phyloP scores from a whole-genome alignment of 2,888 invertebrate genomes.

The Tetropium fuscum region DNA sequence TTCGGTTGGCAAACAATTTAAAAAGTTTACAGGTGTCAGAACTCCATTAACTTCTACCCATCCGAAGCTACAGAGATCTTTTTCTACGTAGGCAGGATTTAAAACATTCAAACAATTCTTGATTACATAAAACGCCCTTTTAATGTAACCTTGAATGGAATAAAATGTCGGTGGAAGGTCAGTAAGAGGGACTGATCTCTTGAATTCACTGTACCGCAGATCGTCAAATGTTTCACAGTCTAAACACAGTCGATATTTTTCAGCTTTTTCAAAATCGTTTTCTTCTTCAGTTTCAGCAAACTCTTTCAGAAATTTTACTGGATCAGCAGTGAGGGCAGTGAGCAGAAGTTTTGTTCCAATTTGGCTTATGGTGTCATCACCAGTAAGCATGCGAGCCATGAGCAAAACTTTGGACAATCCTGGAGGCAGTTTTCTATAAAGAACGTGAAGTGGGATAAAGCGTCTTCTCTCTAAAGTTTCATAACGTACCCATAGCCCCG shows the following conservation, averaged over 20 bases:
- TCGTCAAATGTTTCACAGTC: not conserved
- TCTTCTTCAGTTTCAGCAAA: conserved; percentile 1
- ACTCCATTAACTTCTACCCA: conserved; percentile 2
- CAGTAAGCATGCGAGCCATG: not conserved
- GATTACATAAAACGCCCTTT: conserved; percentile 2
- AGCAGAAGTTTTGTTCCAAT: not conserved
- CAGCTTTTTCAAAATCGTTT: not conserved
- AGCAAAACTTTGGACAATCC: not conserved
- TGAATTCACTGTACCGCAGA: conserved; percentile 1
- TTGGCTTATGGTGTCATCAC: not conserved
- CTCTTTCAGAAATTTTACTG: conserved; percentile 1
- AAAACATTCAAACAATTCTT: not conserved
- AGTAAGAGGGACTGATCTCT: conserved; percentile 1
- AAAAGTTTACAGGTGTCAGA: conserved; percentile 1
- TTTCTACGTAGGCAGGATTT: conserved; percentile 2
- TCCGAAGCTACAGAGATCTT: not conserved
- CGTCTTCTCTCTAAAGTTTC: not conserved
- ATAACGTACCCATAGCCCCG: not conserved
- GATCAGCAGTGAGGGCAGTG: conserved; percentile 1
- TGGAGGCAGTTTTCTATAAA: conserved; percentile 2
- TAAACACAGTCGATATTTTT: not conserved
- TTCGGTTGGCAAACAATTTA: conserved; percentile 1
- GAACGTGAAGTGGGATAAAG: conserved; percentile 5
- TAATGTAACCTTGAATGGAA: conserved; percentile 1
- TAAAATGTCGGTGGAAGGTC: not conserved